A percentile compares a stretch with the other conserved stretches of the same genome.
Conservation (phyloP, 2,888 invertebrate species). For the Troides aeacus region DNA sequence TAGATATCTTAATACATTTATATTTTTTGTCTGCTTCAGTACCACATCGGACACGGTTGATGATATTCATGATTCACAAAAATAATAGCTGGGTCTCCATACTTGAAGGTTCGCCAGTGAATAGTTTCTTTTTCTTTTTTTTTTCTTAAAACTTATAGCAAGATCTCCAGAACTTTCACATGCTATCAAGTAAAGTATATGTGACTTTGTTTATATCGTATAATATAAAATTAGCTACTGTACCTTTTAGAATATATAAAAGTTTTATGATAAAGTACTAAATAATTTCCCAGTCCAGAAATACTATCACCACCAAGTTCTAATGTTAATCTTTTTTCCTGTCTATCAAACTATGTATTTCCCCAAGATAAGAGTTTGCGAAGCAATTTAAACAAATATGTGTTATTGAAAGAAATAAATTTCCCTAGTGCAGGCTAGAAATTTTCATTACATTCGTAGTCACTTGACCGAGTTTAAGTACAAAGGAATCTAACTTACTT, state of each 20-base stretch:
- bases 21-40: background rate
- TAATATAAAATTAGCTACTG: background rate
- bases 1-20: background rate
- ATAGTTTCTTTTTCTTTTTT: no score
- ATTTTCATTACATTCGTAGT: conserved; percentile 69
- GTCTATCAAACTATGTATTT: background rate
- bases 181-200: no score
- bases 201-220: no score
- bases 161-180: no score
- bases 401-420: conserved; percentile 33
- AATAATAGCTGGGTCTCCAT: no score
- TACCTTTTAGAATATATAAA: background rate
- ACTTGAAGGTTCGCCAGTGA: no score
- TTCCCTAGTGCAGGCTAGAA: conserved; percentile 51
- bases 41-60: no score
- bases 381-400: background rate
- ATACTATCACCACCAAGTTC: background rate
- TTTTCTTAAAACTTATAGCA: no score
- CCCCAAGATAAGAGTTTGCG: background rate
- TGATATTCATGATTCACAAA: no score
- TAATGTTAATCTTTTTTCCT: background rate
- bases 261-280: background rate
- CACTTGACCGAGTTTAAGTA: conserved; percentile 61
- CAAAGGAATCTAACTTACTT: conserved; percentile 65
- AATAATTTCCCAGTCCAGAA: background rate